Evolutionary conservation across 2,888 invertebrate species (phyloP), one percentile per base, ranked within the genome.

Genomic region (Harpalus rufipes): DNA sequence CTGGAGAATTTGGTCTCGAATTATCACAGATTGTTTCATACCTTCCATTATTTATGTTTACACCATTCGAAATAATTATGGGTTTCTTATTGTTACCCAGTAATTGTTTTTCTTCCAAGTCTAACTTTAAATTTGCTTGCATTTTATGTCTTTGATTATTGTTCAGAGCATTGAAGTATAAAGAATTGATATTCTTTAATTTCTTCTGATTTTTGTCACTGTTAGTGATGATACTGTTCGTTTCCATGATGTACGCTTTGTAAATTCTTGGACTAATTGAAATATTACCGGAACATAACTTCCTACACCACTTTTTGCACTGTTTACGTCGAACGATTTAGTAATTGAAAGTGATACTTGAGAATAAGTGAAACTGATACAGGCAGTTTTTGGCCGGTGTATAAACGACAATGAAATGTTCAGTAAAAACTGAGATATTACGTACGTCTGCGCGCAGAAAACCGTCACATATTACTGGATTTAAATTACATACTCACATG

Each of bases 111-210:
- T 80, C 80, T 14, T 85, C 85, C 18, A 76, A 63, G 18, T 84
- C 80, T 44, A 79, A 25, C 79, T 84, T 80, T 12, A 79, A 41
- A 79, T 78, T 74, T 56, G 51, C 41, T 39, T 78, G 63, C 58
- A 82, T 68, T 65, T 76, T 82, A 14, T 81, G 76, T 25, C 72
- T 56, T 63, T 85, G 78, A 12, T 80, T 79, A 65, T 85, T 86
- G 76, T 85, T 86, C 21, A 85, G 41, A 12, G 86, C 86, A 59
- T 86, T 86, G 56, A 86, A 86, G 61, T 85, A 81, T 59, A 86
- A 79, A 7, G 85, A 63, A 56, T 86, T 86, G 59, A 85, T 78
- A n/a, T 44, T 84, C 58, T 84, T 83, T 12, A 76, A n/a, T 41
- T 83, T 83, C 16, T 76, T 65, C 58, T 82, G 83, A 10, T 41